A percentile compares a stretch with the other conserved stretches of the same genome.
Evolutionary conservation across 2,797 vertebrate genomes (phyloP).

Genomic region (Sus cebifrons): DNA sequence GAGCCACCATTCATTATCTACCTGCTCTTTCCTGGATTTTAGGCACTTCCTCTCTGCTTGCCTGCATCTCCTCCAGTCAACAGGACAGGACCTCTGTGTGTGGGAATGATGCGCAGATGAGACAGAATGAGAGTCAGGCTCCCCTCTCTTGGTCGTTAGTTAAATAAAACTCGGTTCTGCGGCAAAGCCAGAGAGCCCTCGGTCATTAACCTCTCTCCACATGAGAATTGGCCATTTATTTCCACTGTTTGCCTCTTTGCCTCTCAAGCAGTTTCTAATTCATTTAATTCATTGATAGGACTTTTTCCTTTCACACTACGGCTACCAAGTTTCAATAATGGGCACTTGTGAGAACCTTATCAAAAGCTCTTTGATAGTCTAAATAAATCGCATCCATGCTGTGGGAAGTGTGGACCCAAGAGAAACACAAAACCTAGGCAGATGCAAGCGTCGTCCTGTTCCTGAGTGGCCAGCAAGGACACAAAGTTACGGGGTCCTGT

Average conservation of each 20-base stretch:
- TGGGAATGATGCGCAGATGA: neutral
- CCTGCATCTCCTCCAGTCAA: constrained; percentile 23
- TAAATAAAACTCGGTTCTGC: constrained; percentile 71
- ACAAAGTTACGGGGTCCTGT: neutral
- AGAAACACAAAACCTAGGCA: constrained; percentile 56
- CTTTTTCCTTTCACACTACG: constrained; percentile 80
- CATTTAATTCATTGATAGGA: constrained; percentile 82
- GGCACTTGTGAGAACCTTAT: constrained; percentile 83
- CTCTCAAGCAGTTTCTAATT: constrained; percentile 77
- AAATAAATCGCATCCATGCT: constrained; percentile 78
- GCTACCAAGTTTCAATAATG: constrained; percentile 84
- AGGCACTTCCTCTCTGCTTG: neutral
- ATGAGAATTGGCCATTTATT: constrained; percentile 79
- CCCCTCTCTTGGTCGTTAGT: constrained; percentile 55
- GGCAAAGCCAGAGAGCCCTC: constrained; percentile 52
- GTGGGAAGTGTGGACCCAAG: constrained; percentile 80
- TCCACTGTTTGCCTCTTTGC: constrained; percentile 73
- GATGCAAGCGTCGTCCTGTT: constrained; percentile 63
- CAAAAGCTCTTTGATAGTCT: constrained; percentile 85
- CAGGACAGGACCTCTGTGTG: constrained; percentile 62
- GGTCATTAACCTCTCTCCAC: constrained; percentile 78
- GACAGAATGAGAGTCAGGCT: neutral
- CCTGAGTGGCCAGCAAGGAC: neutral
- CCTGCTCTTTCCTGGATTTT: constrained; percentile 23
- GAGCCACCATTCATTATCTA: constrained; percentile 9